Conservation (phyloP, 1,140 invertebrate species). For the Drosophila seguyi region DNA sequence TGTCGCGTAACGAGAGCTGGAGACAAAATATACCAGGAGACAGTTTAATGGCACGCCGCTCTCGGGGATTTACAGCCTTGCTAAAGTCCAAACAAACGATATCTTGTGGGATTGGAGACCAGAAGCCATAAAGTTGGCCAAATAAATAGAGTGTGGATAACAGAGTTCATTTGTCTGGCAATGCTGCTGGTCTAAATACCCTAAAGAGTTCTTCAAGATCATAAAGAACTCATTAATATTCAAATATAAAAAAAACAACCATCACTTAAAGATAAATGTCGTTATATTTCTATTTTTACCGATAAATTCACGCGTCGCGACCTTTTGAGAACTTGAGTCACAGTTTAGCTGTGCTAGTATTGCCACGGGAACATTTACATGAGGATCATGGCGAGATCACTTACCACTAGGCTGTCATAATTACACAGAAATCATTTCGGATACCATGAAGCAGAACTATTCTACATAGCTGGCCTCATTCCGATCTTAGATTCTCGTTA, state of each 20-base stretch:
- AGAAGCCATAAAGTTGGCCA: conserved; percentile 5
- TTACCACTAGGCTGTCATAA: conserved; percentile 6
- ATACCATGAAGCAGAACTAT: neutral
- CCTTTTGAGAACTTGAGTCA: conserved; percentile 31
- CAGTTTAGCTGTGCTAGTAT: conserved; percentile 29
- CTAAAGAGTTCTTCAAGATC: neutral
- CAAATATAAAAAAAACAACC: neutral
- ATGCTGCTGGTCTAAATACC: neutral
- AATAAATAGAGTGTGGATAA: conserved; percentile 1
- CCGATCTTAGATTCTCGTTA: neutral
- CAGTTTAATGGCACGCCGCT: conserved; percentile 36
- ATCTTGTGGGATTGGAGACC: neutral
- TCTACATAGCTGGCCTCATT: neutral
- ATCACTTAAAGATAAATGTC: conserved; percentile 4
- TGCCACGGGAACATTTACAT: conserved; percentile 52
- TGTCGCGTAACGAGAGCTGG: neutral
- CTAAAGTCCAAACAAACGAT: conserved; percentile 12
- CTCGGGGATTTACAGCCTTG: conserved; percentile 15
- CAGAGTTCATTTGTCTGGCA: conserved; percentile 18
- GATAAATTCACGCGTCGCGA: conserved; percentile 31
- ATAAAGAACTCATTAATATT: neutral
- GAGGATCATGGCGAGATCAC: conserved; percentile 57
- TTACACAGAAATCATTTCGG: neutral
- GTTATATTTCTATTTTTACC: conserved; percentile 35
- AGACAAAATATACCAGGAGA: conserved; percentile 15